phyloP scores from a whole-genome alignment of 2,888 invertebrate genomes.

The Microchrysa polita region DNA sequence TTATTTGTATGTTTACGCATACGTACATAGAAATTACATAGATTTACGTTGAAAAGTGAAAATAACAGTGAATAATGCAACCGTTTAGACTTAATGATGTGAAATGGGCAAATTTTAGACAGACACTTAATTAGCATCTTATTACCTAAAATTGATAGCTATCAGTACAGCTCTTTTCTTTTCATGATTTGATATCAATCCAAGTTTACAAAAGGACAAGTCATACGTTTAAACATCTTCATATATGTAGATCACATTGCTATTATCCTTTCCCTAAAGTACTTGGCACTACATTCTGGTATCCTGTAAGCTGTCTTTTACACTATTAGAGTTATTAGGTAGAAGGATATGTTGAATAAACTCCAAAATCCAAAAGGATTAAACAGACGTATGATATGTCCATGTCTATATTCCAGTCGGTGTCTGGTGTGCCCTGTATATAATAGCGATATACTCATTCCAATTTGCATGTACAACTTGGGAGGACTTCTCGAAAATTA shows the following conservation, averaged over 20 bases:
- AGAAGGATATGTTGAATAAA: conserved; percentile 48
- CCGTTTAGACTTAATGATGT: too few species aligned
- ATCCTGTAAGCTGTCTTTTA: conserved; percentile 50
- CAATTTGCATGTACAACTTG: neutral
- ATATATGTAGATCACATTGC: neutral
- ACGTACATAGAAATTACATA: too few species aligned
- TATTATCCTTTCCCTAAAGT: conserved; percentile 6
- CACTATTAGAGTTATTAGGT: conserved; percentile 43
- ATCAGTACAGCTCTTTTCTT: too few species aligned
- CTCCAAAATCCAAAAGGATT: conserved; percentile 49
- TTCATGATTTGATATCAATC: too few species aligned
- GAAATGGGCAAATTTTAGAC: too few species aligned
- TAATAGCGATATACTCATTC: neutral
- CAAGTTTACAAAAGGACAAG: conserved; percentile 23
- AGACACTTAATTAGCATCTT: too few species aligned
- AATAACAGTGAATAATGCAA: too few species aligned
- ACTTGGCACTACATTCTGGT: conserved; percentile 46
- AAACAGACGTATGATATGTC: conserved; percentile 49
- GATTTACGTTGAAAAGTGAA: too few species aligned
- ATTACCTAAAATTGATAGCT: too few species aligned
- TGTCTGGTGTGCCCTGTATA: conserved; percentile 42
- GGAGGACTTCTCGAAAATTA: neutral
- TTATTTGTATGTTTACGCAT: too few species aligned
- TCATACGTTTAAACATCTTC: neutral
- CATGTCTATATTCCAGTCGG: conserved; percentile 33